Evolutionary conservation across 2,888 invertebrate genomes (phyloP).

Genomic region (Tubulanus polymorphus): DNA sequence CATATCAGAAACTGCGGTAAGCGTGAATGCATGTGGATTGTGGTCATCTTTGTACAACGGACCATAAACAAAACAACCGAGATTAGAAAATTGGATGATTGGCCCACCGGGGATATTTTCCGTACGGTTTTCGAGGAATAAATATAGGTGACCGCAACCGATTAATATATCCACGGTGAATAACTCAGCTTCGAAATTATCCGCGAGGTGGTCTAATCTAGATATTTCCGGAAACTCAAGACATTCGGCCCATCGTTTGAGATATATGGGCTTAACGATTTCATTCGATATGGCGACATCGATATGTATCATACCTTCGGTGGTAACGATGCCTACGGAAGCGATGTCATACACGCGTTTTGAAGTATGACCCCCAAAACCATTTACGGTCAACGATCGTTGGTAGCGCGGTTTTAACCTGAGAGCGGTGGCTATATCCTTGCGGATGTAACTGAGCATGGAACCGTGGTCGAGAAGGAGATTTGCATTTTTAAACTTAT

Average conservation of each 20-base stretch:
- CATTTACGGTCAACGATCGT: neutral
- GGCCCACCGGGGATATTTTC: neutral
- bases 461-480: neutral
- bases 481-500: neutral
- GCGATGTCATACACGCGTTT: neutral
- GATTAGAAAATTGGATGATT: neutral
- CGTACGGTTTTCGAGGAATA: neutral
- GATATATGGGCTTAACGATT: neutral
- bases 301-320: neutral
- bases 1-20: neutral
- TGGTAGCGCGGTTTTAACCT: neutral
- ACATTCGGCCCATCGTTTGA: neutral
- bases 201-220: neutral
- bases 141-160: neutral
- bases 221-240: neutral
- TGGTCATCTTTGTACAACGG: neutral
- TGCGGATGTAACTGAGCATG: neutral
- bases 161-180: neutral
- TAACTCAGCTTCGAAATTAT: neutral
- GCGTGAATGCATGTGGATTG: neutral
- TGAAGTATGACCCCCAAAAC: neutral
- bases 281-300: neutral
- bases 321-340: neutral
- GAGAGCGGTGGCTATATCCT: neutral
- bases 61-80: neutral